Evolutionary conservation across 2,888 invertebrate genomes (phyloP), one percentile per base, ranked within the genome.

Genomic region (Smittia aterrima): DNA sequence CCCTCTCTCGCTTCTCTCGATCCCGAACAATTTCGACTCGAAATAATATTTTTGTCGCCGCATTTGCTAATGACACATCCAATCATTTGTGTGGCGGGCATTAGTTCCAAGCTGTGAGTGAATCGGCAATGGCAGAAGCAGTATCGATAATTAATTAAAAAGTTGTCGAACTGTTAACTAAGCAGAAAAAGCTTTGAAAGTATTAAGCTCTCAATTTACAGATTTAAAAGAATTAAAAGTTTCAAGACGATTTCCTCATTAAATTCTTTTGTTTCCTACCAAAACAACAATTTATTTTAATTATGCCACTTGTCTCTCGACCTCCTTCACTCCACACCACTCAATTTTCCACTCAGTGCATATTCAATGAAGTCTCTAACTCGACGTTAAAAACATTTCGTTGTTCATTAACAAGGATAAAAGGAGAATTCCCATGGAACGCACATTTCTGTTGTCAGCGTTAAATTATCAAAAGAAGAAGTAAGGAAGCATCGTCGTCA

Each of bases 21-120:
- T n/a, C n/a, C n/a, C n/a, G n/a, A n/a, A n/a, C n/a, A n/a, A n/a
- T n/a, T 47, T 47, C 4, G 6, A n/a, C 7, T 27, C 25, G 64
- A 25, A 64, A 22, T 22, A 41, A 40, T 18, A 41, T 66, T 67
- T 41, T 47, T 66, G 11, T 13, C 11, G 67, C 40, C 20, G 20
- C 67, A 67, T 67, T 67, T 67, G 67, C 32, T 67, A 67, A 67
- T 67, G 67, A 67, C 67, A 67, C 24, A 67, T 64, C 27, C 13
- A 9, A 64, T 47, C 16, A n/a, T 47, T 47, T 47, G n/a, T 47
- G 47, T n/a, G 47, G 22, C 24, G 24, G 13, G 22, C 4, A 22
- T 24, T 58, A 16, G 47, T 47, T 13, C 47, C 47, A 47, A 11
- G 47, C 47, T 58, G 58, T 24, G 58, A 16, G 58, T 18, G 16